A percentile compares a stretch with the other conserved stretches of the same genome.
Conservation (phyloP, 1,140 invertebrate genomes). For the Ceratina japonica region DNA sequence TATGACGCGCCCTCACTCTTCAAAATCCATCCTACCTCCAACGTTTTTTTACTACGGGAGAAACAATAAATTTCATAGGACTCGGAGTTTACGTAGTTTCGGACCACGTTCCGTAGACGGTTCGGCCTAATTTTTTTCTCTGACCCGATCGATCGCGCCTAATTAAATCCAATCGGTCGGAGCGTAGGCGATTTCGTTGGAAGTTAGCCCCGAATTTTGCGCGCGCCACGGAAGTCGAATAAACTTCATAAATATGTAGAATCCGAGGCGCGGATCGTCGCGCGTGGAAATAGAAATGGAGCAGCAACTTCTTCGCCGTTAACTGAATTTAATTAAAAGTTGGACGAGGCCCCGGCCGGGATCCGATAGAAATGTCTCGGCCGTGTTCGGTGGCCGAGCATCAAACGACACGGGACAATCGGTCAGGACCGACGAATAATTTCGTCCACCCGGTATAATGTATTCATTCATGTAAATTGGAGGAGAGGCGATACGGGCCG, state of each 20-base stretch:
- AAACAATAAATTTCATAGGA: no score
- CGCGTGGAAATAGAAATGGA: constrained; percentile 12
- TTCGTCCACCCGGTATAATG: neutral
- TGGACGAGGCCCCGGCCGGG: neutral
- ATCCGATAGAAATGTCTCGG: constrained; percentile 30
- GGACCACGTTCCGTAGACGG: neutral
- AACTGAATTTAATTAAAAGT: constrained; percentile 31
- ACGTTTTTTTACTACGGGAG: no score
- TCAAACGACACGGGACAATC: constrained; percentile 15
- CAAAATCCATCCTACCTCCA: no score
- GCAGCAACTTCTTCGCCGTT: constrained; percentile 13
- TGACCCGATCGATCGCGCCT: constrained; percentile 1
- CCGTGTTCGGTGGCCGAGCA: constrained; percentile 1
- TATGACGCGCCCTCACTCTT: no score
- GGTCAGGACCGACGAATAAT: constrained; percentile 15
- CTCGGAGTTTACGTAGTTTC: no score
- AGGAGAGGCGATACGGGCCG: neutral
- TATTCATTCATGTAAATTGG: constrained; percentile 35
- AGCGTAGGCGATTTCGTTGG: neutral
- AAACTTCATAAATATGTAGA: constrained; percentile 37
- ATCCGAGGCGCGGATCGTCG: neutral
- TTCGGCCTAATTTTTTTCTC: neutral
- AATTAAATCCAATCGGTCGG: neutral
- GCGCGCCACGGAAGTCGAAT: no score
- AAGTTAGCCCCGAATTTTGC: neutral